Percentiles rank a stretch among this genome's conserved stretches.
These are phyloP conservation scores for Cephus runcator DNA, from an alignment of 2,888 invertebrate genomes.

Conservation along the genomic window DNA sequence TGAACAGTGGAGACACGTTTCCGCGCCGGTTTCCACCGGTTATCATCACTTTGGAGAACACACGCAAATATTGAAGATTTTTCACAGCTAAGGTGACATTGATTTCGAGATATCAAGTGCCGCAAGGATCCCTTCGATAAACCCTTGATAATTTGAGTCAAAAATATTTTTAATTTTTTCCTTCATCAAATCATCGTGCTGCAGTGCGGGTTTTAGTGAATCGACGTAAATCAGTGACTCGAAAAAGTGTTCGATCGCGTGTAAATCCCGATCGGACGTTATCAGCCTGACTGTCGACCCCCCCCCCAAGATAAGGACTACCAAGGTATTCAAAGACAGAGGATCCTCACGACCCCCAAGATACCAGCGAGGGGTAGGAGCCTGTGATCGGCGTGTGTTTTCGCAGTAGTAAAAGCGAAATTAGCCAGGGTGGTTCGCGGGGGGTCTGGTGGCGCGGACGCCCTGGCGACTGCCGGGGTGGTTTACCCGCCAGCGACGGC, in stretches of 20 bases:
- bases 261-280: not conserved
- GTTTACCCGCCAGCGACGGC: constrained; percentile 65
- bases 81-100: not conserved
- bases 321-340: not conserved
- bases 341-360: not conserved
- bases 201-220: not conserved
- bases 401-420: constrained; percentile 44
- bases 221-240: not conserved
- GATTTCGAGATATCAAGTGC: not conserved
- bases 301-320: not conserved
- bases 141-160: not conserved
- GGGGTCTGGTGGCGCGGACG: constrained; percentile 66
- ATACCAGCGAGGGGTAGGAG: not conserved
- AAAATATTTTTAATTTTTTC: not conserved
- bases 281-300: not conserved
- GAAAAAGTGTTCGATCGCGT: not conserved
- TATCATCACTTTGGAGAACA: constrained; percentile 23
- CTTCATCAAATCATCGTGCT: not conserved
- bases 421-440: constrained; percentile 69
- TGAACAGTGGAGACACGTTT: constrained; percentile 7
- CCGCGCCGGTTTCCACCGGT: constrained; percentile 5
- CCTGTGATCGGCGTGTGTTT: constrained; percentile 6
- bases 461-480: constrained; percentile 65
- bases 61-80: not conserved
- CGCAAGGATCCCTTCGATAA: not conserved